These are phyloP conservation scores for Panulirus ornatus DNA, from an alignment of 1,140 invertebrate species.

Conservation along the genomic window DNA sequence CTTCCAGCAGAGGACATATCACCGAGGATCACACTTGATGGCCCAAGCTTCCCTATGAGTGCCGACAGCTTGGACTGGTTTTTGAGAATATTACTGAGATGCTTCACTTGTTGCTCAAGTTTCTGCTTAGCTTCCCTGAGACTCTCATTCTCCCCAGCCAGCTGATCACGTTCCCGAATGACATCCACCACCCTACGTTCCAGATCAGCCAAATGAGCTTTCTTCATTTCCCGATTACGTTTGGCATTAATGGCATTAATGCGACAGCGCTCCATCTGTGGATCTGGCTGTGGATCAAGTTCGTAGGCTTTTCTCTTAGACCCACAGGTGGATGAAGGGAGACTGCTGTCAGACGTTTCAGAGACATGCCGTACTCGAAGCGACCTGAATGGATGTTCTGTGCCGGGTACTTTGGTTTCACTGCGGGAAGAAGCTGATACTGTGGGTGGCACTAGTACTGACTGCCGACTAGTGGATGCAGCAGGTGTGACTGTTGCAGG, in stretches of 20 bases:
- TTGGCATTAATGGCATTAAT: slow-evolving; percentile 72
- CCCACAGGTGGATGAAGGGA: neutral
- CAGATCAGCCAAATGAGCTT: slow-evolving; percentile 53
- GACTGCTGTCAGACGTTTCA: neutral
- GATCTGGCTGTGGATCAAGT: slow-evolving; percentile 66
- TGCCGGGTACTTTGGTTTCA: too few relatives aligned
- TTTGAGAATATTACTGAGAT: slow-evolving; percentile 48
- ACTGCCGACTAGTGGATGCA: neutral
- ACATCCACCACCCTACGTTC: slow-evolving; percentile 43
- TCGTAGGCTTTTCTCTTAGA: slow-evolving; percentile 69
- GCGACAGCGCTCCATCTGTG: slow-evolving; percentile 69
- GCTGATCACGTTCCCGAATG: slow-evolving; percentile 46
- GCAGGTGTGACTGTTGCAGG: neutral
- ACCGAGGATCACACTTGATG: slow-evolving; percentile 31
- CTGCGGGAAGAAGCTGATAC: neutral
- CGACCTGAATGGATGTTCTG: slow-evolving; percentile 16
- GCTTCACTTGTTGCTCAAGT: slow-evolving; percentile 56
- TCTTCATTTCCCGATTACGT: slow-evolving; percentile 72
- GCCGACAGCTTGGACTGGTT: slow-evolving; percentile 44
- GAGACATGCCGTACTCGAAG: neutral
- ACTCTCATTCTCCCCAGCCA: slow-evolving; percentile 59
- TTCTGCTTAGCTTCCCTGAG: slow-evolving; percentile 44
- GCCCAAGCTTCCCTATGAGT: slow-evolving; percentile 25
- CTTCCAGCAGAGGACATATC: slow-evolving; percentile 29
- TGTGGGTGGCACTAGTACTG: too few relatives aligned